phyloP scores from a whole-genome alignment of 2,113 vertebrate genomes.

The Equus quagga region DNA sequence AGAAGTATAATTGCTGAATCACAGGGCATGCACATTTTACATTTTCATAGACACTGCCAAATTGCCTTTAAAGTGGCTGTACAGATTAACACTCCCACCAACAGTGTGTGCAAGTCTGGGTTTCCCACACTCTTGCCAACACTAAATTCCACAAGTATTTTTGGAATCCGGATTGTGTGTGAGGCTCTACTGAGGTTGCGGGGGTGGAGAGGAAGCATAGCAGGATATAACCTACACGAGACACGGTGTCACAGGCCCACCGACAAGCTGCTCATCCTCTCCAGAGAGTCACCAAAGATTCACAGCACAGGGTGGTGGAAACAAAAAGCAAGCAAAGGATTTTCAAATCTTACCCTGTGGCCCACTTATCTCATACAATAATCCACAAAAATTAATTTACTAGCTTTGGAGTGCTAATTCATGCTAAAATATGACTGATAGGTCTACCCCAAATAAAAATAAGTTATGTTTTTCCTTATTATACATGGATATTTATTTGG shows the following conservation, averaged over 20 bases:
- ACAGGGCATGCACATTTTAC: background rate
- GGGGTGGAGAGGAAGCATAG: background rate
- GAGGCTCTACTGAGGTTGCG: background rate
- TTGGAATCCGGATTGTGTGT: conserved; percentile 3
- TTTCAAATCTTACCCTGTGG: background rate
- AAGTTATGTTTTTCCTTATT: conserved; percentile 36
- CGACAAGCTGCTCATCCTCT: background rate
- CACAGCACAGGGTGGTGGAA: background rate
- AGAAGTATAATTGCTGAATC: conserved; percentile 13
- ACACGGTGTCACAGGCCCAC: fast-evolving
- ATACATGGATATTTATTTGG: background rate
- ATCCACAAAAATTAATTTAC: background rate
- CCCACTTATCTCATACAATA: background rate
- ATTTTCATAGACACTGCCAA: conserved; percentile 16
- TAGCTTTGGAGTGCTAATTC: background rate
- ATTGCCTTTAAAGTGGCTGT: conserved; percentile 7
- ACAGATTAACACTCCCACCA: conserved; percentile 46
- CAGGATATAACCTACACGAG: background rate
- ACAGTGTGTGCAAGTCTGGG: background rate
- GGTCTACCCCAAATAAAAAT: background rate
- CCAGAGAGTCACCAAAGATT: background rate
- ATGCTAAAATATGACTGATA: background rate
- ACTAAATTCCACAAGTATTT: conserved; percentile 29
- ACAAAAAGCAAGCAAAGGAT: background rate
- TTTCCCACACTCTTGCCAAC: conserved; percentile 41